Base-by-base conservation (phyloP, 2,888 invertebrate genomes). In the Agapetus fuscipes region DNA sequence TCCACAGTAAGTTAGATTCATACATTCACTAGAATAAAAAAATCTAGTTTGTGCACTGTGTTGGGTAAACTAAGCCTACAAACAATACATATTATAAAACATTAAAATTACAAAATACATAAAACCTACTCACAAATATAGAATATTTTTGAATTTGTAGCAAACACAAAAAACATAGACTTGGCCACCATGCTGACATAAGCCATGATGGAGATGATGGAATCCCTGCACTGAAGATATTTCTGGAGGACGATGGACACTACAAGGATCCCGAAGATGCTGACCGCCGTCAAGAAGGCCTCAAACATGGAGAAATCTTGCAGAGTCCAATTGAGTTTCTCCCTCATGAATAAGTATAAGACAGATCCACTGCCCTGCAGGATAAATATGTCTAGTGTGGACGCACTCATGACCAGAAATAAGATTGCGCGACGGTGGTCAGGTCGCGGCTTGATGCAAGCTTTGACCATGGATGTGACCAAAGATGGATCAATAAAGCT, bases 271-370 rank as follows among this genome's bases (percentile, higher is more conserved):
- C 75, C 76, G 25, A 66, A 26, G 27, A 71, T 62, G 7, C 60
- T 58, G 2, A 67, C 51, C 1, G 71, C 37, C 24, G 69, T 64
- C 34, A 55, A 58, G 1, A 61, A 53, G 3, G 72, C 70, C 16
- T 62, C 60, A 52, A 64, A 80, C 13, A 62, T 55, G 2, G 76
- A 76, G 48, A 66, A 79, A 13, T 72, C 58, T 17, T 66, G 54
- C 16, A 79, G 59, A 14, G 71, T 63, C 81, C 80, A 82, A 16
- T 68, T 61, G 42, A 83, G 71, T 50, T 71, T 71, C 30, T 70
- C 66, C 45, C 75, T 66, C 3, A 72, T 54, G 50, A 76, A 81
- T 39, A 78, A 53, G 52, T 72, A 80, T 34, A 64, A 62, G 14
- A 80, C 61, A 13, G 56, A 52, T 2, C 48, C 28, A 26, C 66